phyloP scores from a whole-genome alignment of 2,797 vertebrate species.

The Peromyscus eremicus region DNA sequence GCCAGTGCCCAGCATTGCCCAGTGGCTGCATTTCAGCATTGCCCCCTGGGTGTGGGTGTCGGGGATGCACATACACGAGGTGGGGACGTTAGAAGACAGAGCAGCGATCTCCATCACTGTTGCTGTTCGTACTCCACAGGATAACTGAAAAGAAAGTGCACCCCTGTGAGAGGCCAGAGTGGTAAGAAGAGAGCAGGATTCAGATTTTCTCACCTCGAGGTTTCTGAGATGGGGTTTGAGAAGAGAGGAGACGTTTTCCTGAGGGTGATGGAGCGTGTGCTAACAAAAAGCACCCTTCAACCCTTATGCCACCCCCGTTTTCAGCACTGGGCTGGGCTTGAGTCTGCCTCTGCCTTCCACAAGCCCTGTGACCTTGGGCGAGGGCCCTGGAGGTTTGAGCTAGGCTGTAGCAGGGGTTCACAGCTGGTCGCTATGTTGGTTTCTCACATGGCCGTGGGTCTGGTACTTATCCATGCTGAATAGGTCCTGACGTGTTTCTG shows the following conservation, averaged over 20 bases:
- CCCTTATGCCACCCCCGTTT: neutral
- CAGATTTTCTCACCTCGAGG: neutral
- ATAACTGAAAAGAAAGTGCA: neutral
- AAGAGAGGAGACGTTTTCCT: neutral
- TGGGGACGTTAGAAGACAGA: neutral
- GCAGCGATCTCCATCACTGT: neutral
- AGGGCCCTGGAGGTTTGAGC: neutral
- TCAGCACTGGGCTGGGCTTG: neutral
- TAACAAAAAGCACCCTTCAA: neutral
- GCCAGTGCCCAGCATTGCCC: neutral
- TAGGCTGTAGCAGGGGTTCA: neutral
- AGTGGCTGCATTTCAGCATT: neutral
- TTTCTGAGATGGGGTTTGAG: neutral
- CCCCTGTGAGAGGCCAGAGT: neutral
- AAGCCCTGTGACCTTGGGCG: neutral
- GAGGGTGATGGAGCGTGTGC: fast-evolving
- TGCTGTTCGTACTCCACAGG: neutral
- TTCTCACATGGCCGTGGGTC: neutral
- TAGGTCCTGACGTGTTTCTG: neutral
- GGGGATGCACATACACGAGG: neutral
- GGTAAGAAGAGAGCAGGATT: neutral
- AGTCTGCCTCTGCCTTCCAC: neutral
- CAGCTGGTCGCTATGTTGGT: neutral
- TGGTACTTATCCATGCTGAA: fast-evolving
- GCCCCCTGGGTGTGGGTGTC: neutral